Base-by-base conservation (phyloP, 2,113 vertebrate species). In the Megaceryle torquata region DNA sequence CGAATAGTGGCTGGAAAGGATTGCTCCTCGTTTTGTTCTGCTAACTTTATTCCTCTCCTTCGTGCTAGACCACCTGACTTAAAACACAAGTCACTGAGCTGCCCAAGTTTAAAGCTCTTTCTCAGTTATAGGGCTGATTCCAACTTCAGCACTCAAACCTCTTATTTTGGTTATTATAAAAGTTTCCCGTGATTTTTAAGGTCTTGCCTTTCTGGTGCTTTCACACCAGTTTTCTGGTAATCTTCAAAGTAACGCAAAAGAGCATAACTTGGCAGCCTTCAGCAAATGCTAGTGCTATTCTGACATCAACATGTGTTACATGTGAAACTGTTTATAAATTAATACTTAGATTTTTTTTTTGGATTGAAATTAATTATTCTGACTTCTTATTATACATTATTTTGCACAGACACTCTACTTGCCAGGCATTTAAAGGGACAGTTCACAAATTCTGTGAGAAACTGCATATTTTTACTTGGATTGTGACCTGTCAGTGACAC, bases 21-120 rank as follows among this genome's bases (percentile, higher is more conserved):
- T 77, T 78, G 35, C 25, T 56, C 29, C 75, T 84, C 4, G 3
- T 82, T 89, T 88, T 85, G 25, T 77, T 86, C 76, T 92, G 50
- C 44, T 64, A 51, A 68, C 53, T 88, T 80, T n/a, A 9, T 68
- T 91, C 33, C 15, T 89, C 89, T 83, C 77, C 43, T 61, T 85
- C 6, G 13, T 91, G 43, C 65, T 84, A 2, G 26, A 69, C 48
- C 48, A 29, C 17, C 24, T 33, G 56, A 37, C 15, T 74, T 83
- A 63, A 16, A 77, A 14, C 33, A 46, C 22, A 51, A 28, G 31
- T 80, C 93, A 74, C 80, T 63, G 68, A 92, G 51, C 29, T 81
- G 5, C 33, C 25, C 20, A 33, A 20, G 17, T 86, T 84, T 86
- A 81, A 91, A 92, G 25, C 51, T 56, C 21, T 83, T 88, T 92